Evolutionary conservation across 1,140 invertebrate genomes (phyloP).

Genomic region (Lanistes nyassanus): DNA sequence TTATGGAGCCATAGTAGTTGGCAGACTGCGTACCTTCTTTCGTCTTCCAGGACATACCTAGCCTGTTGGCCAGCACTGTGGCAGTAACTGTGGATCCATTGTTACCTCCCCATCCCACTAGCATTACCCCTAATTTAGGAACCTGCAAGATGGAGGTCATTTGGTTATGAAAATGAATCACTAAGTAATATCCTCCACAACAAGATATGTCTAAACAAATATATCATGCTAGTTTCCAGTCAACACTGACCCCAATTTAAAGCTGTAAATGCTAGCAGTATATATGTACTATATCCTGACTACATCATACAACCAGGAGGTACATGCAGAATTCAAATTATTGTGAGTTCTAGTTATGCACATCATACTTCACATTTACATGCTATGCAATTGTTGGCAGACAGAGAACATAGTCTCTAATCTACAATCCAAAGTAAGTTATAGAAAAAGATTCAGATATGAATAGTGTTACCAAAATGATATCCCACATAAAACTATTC

Average conservation of each 20-base stretch:
- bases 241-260: not conserved
- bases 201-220: not conserved
- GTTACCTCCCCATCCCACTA: conserved; percentile 91
- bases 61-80: conserved; percentile 87
- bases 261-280: not conserved
- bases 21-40: conserved; percentile 75
- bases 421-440: no score
- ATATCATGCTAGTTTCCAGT: not conserved
- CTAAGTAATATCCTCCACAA: no score
- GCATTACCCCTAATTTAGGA: conserved; percentile 85
- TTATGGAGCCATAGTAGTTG: conserved; percentile 92
- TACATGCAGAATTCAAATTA: not conserved
- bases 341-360: no score
- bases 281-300: not conserved
- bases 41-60: conserved; percentile 84
- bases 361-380: no score
- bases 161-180: no score
- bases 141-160: conserved; percentile 68
- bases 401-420: no score
- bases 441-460: no score
- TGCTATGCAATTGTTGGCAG: no score
- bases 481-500: no score
- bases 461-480: no score
- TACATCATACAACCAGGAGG: not conserved
- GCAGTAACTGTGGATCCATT: conserved; percentile 94